Base-by-base conservation (phyloP, 2,113 vertebrate species). In the Barbus barbus region DNA sequence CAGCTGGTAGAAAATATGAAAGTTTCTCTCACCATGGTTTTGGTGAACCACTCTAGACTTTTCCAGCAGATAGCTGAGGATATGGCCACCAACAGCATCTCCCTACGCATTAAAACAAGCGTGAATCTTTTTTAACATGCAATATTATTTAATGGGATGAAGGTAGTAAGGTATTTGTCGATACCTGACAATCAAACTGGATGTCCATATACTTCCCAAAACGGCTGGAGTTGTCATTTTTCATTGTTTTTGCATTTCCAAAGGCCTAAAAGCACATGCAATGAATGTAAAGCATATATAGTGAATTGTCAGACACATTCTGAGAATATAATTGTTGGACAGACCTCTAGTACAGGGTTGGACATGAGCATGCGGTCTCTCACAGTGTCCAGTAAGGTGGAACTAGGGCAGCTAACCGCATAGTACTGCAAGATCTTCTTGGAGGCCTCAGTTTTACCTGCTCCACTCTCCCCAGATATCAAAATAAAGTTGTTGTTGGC, bases 201-300 rank as follows among this genome's bases (percentile, higher is more conserved):
- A 99, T 98, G 56, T 99, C 98, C 98, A 99, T 99, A 88, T 99
- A 99, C 86, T 99, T 99, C 78, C 98, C 98, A 92, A 99, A 99
- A 20, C 98, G 94, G 88, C 98, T 99, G 0, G 98, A 99, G 92
- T 99, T 99, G 94, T 99, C 96, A 20, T 99, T 99, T 88, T 96
- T 97, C 73, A 97, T 92, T 0, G 98, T 99, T 93, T 96, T 98
- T 86, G 98, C 97, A 1, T 99, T 99, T 86, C 98, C 98, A 88
- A 99, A 99, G 89, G 98, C 97, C 98, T 99, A 84, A 26, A 58
- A 53, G n/a, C 86, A 89, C 84, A 73, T 84, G 33, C 80, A 18
- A 14, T 9, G 83, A 28, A 79, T 7, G 77, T 22, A 44, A 16
- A 3, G 8, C 3, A 36, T 58, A 58, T 1, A n/a, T n/a, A 14